Evolutionary conservation across 1,140 invertebrate species (phyloP).

Genomic region (Lepidostoma basale): DNA sequence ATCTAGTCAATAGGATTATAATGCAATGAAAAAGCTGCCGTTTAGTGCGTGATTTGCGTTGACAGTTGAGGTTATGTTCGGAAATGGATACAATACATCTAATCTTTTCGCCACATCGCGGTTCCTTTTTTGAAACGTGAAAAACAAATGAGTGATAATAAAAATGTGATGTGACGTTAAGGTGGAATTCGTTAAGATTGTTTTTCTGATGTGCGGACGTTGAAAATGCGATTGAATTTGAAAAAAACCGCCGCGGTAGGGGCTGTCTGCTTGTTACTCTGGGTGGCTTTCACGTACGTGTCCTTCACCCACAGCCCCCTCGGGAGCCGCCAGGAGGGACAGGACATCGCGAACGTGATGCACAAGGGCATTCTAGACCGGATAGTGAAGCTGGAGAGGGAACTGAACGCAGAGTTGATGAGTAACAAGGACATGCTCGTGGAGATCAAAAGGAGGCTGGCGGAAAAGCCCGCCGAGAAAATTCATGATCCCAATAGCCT

Average conservation of each 20-base stretch:
- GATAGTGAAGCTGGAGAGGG: slow-evolving; percentile 49
- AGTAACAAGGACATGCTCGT: slow-evolving; percentile 51
- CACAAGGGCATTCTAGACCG: slow-evolving; percentile 48
- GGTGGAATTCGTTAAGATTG: neutral
- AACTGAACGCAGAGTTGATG: slow-evolving; percentile 49
- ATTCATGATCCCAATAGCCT: too few relatives aligned
- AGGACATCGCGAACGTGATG: neutral
- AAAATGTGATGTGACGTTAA: neutral
- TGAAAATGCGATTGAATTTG: slow-evolving; percentile 41
- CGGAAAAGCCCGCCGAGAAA: slow-evolving; percentile 5
- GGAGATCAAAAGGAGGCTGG: slow-evolving; percentile 51
- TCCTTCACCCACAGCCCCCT: slow-evolving; percentile 32
- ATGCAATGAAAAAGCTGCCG: too few relatives aligned
- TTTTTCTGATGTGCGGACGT: neutral
- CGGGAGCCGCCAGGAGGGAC: neutral
- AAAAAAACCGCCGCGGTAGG: slow-evolving; percentile 35
- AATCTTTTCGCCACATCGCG: neutral
- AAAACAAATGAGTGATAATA: slow-evolving; percentile 4
- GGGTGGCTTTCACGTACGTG: slow-evolving; percentile 38
- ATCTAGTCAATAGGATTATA: too few relatives aligned
- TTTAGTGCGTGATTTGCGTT: neutral
- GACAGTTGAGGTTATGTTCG: slow-evolving; percentile 4
- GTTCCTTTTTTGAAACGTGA: neutral
- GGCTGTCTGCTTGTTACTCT: slow-evolving; percentile 36
- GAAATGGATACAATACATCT: neutral